phyloP scores from a whole-genome alignment of 2,113 vertebrate genomes.

The Spizaetus ornatus region DNA sequence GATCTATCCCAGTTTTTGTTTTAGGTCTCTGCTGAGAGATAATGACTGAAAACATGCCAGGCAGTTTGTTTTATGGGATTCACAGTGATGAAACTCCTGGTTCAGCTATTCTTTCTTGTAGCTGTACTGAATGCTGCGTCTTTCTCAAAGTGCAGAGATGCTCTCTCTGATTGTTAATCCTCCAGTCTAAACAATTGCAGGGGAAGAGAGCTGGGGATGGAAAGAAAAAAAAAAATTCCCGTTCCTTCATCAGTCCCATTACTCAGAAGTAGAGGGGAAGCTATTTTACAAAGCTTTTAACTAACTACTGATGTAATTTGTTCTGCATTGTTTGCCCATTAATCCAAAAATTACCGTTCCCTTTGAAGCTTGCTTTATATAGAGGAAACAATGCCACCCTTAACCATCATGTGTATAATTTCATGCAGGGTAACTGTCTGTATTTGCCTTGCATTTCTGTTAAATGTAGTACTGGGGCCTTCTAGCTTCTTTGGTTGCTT shows the following conservation, averaged over 20 bases:
- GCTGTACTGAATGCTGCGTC: not conserved
- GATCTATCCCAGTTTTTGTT: not conserved
- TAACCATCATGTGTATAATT: not conserved
- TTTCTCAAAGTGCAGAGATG: not conserved
- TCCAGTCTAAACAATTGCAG: constrained; percentile 30
- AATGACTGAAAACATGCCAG: not conserved
- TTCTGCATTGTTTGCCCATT: constrained; percentile 66
- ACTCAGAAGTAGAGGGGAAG: constrained; percentile 45
- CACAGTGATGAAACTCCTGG: not conserved
- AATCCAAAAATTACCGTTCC: constrained; percentile 58
- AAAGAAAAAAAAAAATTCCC: not conserved
- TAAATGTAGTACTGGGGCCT: not conserved
- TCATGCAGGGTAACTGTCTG: constrained; percentile 6
- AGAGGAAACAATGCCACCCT: constrained; percentile 50
- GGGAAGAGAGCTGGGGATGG: not conserved
- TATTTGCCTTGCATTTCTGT: constrained; percentile 23
- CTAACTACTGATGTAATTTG: constrained; percentile 65
- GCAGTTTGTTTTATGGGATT: not conserved
- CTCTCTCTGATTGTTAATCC: constrained; percentile 13
- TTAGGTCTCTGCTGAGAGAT: not conserved
- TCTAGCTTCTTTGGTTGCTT: not conserved
- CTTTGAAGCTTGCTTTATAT: constrained; percentile 67
- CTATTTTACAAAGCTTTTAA: constrained; percentile 65
- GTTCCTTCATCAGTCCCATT: constrained; percentile 43
- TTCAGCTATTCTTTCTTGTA: not conserved